Conservation (phyloP, 2,888 invertebrate genomes). For the Rhagophthalmus giganteus region DNA sequence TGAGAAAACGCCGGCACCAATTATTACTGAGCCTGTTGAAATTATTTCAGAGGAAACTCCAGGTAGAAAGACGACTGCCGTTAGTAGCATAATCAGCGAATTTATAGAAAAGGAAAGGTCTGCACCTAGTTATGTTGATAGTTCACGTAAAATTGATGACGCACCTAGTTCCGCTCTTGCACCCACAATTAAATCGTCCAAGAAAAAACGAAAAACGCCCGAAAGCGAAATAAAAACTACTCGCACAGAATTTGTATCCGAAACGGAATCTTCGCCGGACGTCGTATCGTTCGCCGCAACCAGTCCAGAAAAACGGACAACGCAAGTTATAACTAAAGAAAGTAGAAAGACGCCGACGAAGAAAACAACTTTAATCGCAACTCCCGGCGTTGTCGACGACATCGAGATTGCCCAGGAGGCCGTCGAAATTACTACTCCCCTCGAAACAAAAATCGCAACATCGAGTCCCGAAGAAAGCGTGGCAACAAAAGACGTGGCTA, state of each 20-base stretch:
- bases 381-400: too few relatives aligned
- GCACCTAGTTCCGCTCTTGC: slow-evolving; percentile 43
- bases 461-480: too few relatives aligned
- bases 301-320: too few relatives aligned
- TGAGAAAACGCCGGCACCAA: slow-evolving; percentile 42
- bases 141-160: slow-evolving; percentile 43
- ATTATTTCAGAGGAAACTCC: slow-evolving; percentile 35
- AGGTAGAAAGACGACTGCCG: slow-evolving; percentile 27
- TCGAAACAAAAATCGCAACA: too few relatives aligned
- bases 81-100: slow-evolving; percentile 24
- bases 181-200: slow-evolving; percentile 3
- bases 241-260: too few relatives aligned
- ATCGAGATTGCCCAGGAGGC: not conserved
- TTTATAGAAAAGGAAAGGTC: slow-evolving; percentile 30
- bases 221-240: too few relatives aligned
- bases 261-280: too few relatives aligned
- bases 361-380: too few relatives aligned
- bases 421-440: too few relatives aligned
- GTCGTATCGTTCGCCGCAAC: too few relatives aligned
- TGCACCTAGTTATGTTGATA: slow-evolving; percentile 32
- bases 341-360: not conserved
- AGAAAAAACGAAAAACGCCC: too few relatives aligned
- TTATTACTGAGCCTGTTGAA: slow-evolving; percentile 35
- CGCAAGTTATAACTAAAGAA: too few relatives aligned
- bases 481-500: slow-evolving; percentile 10